phyloP scores from a whole-genome alignment of 2,113 vertebrate species.

The Rostratula benghalensis region DNA sequence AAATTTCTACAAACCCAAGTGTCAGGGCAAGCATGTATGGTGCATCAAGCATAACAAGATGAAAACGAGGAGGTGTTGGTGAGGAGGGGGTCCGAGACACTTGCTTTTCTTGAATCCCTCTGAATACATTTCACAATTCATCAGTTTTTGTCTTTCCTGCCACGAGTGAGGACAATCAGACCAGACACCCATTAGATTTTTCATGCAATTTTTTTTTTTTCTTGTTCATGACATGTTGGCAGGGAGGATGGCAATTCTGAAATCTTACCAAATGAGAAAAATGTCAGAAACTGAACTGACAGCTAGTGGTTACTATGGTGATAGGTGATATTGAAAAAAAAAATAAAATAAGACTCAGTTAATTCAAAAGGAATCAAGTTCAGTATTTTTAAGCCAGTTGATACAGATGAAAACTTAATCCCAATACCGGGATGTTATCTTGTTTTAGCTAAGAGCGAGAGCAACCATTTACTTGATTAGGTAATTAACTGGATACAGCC shows the following conservation, averaged over 20 bases:
- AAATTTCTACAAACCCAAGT: conserved; percentile 83
- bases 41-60: conserved; percentile 84
- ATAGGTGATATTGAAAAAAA: conserved; percentile 83
- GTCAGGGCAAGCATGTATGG: conserved; percentile 81
- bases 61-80: conserved; percentile 77
- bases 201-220: conserved; percentile 89
- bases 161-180: conserved; percentile 99
- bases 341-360: conserved; percentile 83
- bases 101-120: conserved; percentile 98
- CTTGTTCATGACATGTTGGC: conserved; percentile 97
- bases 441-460: conserved; percentile 66
- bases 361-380: conserved; percentile 87
- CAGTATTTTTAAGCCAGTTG: conserved; percentile 82
- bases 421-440: conserved; percentile 70
- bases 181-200: conserved; percentile 99
- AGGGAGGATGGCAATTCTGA: conserved; percentile 97
- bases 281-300: conserved; percentile 98
- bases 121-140: conserved; percentile 99
- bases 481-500: conserved; percentile 61
- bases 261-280: conserved; percentile 98
- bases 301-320: conserved; percentile 92
- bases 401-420: conserved; percentile 83
- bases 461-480: conserved; percentile 72
- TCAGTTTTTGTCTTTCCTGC: conserved; percentile 99
- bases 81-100: conserved; percentile 87